Evolutionary conservation across 2,888 invertebrate species (phyloP), one percentile per base, ranked within the genome.

Genomic region (Diloba caeruleocephala): DNA sequence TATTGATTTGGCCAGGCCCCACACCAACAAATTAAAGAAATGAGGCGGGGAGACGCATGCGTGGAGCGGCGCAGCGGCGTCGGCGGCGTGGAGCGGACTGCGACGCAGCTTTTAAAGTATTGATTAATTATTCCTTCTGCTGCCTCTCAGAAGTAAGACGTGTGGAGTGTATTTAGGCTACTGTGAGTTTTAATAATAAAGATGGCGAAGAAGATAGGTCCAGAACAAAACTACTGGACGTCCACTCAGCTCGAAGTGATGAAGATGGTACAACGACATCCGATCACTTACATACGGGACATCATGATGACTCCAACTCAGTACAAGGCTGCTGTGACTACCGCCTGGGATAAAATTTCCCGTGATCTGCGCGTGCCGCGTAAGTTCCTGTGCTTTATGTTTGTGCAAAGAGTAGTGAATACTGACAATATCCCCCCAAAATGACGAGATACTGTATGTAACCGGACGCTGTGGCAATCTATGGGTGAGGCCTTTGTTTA

Each of bases 231-330:
- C 9, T 62, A 13, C 32, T 62, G 62, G 62, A 12, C 63, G 1
- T 45, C 34, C 1, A 43, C 46, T 25, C 62, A 62, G 29, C 51
- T 39, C 2, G 43, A 63, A 0, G 32, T 62, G 2, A 44, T 63
- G 39, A 63, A 43, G 32, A 51, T 46, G 51, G 62, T 62, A 5
- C 57, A 62, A n/a, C 63, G 63, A 12, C 63, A 62, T 14, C 62
- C 62, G 2, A 50, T 62, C n/a, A 48, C 38, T 2, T 62, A 63
- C 21, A 63, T 62, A 9, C 25, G 43, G 29, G 62, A 62, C 12
- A 14, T 51, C 3, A 48, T 63, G 63, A 62, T 62, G 62, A 62
- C 57, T 7, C 62, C 62, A 12, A 63, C 50, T 7, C 57, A 62
- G 25, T 62, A 62, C 57, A 63, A 57, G 51, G 62, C 62, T 6